phyloP scores from a whole-genome alignment of 2,113 vertebrate genomes.

The Sceloporus undulatus region DNA sequence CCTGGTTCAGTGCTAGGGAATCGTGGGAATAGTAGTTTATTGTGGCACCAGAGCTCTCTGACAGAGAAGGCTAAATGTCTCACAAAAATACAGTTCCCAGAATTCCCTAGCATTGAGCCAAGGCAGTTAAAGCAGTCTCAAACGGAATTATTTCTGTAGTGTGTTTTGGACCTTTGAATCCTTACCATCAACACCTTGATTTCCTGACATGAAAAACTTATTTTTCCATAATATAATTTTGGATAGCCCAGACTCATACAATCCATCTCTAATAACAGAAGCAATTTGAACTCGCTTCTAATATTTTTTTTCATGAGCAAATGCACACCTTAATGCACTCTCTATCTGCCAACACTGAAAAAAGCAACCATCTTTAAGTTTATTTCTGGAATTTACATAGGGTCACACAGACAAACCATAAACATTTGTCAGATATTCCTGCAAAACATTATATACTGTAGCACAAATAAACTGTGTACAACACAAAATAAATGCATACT shows the following conservation, averaged over 20 bases:
- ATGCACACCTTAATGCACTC: slow-evolving; percentile 34
- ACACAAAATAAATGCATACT: too few relatives aligned
- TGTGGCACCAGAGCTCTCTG: too few relatives aligned
- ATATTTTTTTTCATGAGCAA: not conserved
- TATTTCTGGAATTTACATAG: slow-evolving; percentile 14
- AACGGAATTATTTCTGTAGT: too few relatives aligned
- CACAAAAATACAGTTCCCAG: too few relatives aligned
- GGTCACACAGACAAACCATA: not conserved
- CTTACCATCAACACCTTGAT: not conserved
- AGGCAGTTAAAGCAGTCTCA: too few relatives aligned
- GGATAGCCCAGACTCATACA: not conserved
- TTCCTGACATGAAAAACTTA: slow-evolving; percentile 2
- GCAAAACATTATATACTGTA: not conserved
- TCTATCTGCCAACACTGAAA: slow-evolving; percentile 31
- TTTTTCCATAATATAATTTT: not conserved
- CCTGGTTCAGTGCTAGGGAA: too few relatives aligned
- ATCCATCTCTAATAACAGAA: slow-evolving; percentile 15
- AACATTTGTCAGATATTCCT: not conserved
- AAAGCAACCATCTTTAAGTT: not conserved
- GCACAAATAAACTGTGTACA: not conserved
- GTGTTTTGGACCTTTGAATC: not conserved
- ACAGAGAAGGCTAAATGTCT: too few relatives aligned
- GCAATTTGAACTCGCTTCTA: slow-evolving; percentile 4
- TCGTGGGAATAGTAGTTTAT: too few relatives aligned
- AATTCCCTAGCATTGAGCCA: too few relatives aligned